A percentile compares a stretch with the other conserved stretches of the same genome.
Conservation (phyloP, 2,888 invertebrate species). For the Hecatera dysodea region DNA sequence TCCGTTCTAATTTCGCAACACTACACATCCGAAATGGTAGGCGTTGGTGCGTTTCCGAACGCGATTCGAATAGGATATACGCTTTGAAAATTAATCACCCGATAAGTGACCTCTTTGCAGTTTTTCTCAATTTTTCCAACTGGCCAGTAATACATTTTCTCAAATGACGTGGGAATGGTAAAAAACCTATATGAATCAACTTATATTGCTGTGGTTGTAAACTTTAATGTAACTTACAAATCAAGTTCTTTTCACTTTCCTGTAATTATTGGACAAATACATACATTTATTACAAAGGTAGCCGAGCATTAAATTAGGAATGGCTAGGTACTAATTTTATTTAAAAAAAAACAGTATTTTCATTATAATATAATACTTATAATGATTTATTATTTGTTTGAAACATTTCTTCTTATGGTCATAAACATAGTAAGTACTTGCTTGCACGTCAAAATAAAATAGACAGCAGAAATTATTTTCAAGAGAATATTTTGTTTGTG, state of each 20-base stretch:
- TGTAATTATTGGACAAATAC: background rate
- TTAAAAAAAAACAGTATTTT: slow-evolving; percentile 14
- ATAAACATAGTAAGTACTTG: slow-evolving; percentile 11
- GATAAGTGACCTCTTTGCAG: slow-evolving; percentile 54
- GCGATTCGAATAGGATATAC: slow-evolving; percentile 68
- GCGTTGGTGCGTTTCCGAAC: slow-evolving; percentile 86
- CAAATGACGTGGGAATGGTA: slow-evolving; percentile 17
- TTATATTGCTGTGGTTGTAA: slow-evolving; percentile 14
- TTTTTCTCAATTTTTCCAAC: slow-evolving; percentile 13
- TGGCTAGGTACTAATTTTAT: background rate
- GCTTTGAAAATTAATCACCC: slow-evolving; percentile 64
- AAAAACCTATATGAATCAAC: slow-evolving; percentile 13
- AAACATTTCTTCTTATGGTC: background rate
- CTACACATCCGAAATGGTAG: slow-evolving; percentile 77
- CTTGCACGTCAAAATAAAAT: slow-evolving; percentile 5
- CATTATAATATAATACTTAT: background rate
- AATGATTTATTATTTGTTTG: background rate
- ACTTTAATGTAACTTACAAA: slow-evolving; percentile 5
- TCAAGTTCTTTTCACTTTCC: background rate
- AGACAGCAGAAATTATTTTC: background rate
- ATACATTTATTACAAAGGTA: background rate
- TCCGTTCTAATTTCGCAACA: slow-evolving; percentile 90
- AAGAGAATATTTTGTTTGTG: slow-evolving; percentile 7
- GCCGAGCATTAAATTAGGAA: slow-evolving; percentile 19
- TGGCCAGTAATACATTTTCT: slow-evolving; percentile 11